Conservation (phyloP, 2,797 vertebrate genomes). For the Tympanoctomys barrerae region DNA sequence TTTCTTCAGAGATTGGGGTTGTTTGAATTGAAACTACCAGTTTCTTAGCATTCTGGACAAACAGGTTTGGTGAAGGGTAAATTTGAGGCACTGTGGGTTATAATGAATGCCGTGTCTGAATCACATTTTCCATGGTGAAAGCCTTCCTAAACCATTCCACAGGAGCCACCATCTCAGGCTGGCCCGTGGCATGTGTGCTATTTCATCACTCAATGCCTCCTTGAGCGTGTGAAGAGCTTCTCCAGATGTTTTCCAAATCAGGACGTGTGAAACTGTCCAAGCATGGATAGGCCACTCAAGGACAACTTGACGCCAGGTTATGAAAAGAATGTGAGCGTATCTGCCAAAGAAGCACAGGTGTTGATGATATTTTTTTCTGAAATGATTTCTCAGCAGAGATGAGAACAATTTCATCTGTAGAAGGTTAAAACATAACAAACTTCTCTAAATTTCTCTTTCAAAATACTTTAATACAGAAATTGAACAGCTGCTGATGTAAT, state of each 20-base stretch:
- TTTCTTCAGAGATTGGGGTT: background rate
- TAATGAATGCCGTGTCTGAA: background rate
- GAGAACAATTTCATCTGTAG: background rate
- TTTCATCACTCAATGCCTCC: background rate
- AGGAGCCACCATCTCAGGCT: background rate
- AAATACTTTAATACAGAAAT: background rate
- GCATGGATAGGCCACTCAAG: background rate
- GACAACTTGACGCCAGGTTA: slow-evolving; percentile 4
- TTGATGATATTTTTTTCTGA: slow-evolving; percentile 33
- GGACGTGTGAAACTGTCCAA: slow-evolving; percentile 61
- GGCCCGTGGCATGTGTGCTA: fast-evolving
- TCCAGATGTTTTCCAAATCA: slow-evolving; percentile 17
- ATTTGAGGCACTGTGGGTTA: background rate
- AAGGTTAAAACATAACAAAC: background rate
- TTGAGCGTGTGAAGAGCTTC: background rate
- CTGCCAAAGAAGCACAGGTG: slow-evolving; percentile 25
- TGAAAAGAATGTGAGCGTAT: background rate
- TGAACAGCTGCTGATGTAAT: background rate
- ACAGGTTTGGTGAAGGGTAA: background rate
- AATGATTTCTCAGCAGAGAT: slow-evolving; percentile 25
- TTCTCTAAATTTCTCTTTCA: slow-evolving; percentile 15
- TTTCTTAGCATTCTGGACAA: background rate
- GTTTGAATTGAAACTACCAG: background rate
- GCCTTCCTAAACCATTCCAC: background rate
- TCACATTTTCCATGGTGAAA: background rate